Percentiles rank a stretch among this genome's conserved stretches.
phyloP scores from a whole-genome alignment of 2,113 vertebrate species.

The Asarcornis scutulata region DNA sequence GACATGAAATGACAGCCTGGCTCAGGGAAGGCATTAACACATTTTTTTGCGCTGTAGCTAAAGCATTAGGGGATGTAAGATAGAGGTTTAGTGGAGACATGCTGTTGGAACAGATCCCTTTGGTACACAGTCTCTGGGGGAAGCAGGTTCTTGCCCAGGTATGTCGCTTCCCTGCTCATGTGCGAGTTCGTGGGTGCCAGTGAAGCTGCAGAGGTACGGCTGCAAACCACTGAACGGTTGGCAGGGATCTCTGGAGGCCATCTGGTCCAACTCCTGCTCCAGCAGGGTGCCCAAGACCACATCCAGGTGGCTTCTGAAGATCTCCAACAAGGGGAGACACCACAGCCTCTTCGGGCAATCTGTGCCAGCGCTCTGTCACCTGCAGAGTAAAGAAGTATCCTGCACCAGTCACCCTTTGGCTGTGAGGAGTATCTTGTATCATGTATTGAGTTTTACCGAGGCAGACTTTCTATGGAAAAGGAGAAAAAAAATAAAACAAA shows the following conservation, averaged over 20 bases:
- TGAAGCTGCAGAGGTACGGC: not conserved
- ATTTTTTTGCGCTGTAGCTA: not conserved
- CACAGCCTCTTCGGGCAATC: not conserved
- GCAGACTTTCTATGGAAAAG: not conserved
- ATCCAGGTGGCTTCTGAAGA: not conserved
- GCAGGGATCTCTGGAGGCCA: not conserved
- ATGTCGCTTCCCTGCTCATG: not conserved
- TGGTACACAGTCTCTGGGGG: not conserved
- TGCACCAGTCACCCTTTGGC: not conserved
- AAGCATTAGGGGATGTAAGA: not conserved
- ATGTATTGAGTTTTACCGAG: not conserved
- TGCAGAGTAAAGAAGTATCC: no score
- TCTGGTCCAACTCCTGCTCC: not conserved
- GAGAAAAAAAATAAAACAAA: not conserved
- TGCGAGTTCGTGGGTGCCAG: not conserved
- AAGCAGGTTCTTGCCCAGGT: not conserved
- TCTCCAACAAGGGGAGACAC: not conserved
- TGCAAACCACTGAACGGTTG: not conserved
- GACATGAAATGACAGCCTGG: not conserved
- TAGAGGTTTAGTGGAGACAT: not conserved
- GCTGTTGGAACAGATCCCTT: not conserved
- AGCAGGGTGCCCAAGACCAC: not conserved
- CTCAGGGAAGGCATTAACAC: not conserved
- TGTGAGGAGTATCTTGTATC: not conserved
- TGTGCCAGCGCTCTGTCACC: no score